Base-by-base conservation (phyloP, 1,140 invertebrate species). In the Anoplophora glabripennis region DNA sequence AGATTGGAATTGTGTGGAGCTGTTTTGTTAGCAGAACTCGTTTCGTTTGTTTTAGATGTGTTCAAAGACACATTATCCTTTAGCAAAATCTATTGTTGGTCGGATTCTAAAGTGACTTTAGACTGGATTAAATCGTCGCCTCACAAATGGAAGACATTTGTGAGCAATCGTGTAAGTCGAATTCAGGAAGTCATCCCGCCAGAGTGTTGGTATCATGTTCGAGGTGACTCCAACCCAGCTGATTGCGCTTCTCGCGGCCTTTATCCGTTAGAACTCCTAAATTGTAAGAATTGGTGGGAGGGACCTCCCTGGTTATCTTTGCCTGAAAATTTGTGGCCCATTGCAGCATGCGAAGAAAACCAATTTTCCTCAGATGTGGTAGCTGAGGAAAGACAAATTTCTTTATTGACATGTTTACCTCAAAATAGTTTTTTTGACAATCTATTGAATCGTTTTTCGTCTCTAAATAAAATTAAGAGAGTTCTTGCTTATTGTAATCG, bases 221-320 rank as follows among this genome's bases (percentile, higher is more conserved):
- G 37, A 12, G 65, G 68, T 7, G 53, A 46, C 7, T 57, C 71
- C 10, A 77, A 78, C 57, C 72, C 76, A n/a, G 73, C 71, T 10
- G 76, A 77, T 53, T 59, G 67, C 18, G 74, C 72, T 5, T 71
- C 76, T 17, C 62, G 76, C 35, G 75, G 76, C 0, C 17, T 75
- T 0, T 21, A 55, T 0, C 63, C 71, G 0, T 4, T 3, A 3
- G 49, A 69, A 11, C 38, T 76, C 0, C 7, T 14, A 3, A 11
- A 54, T 38, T 53, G 48, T 37, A 3, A 40, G 1, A 49, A 72
- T 12, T 77, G 75, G 74, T 73, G 68, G 70, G 15, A 41, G n/a
- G 56, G 64, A 2, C 59, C 64, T 34, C 1, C 12, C 38, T 53
- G 52, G 42, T 41, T 54, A 40, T 15, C 7, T 36, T 5, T 21